Evolutionary conservation across 2,888 invertebrate genomes (phyloP), one percentile per base, ranked within the genome.

Genomic region (Craniophora ligustri): DNA sequence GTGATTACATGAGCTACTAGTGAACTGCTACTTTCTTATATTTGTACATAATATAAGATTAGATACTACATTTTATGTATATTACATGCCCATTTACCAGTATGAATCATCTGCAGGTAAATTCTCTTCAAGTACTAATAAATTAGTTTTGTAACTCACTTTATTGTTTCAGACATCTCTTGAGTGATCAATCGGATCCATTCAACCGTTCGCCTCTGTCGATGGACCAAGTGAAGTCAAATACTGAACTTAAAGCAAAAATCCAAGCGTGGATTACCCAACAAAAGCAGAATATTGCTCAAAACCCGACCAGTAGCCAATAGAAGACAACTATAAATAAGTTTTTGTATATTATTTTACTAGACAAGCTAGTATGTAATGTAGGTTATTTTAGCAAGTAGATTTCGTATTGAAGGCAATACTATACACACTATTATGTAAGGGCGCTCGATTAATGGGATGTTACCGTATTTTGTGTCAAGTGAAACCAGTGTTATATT

Each of bases 171-270:
- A 96, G 97, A 69, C 98, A 98, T 88, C 93, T 97, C 63, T 90
- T 96, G 56, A 98, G 98, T 82, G 99, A 99, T 88, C 99, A 99
- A 85, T 96, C 97, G 0, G 99, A 99, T 91, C 99, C 99, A 0
- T 99, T 99, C 87, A 99, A 98, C 91, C 95, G 99, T 28, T 96
- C 97, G 7, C 98, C 98, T 0, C 94, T 99, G 11, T 97, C 98
- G 0, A 98, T 99, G 98, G 98, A 98, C 80, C 97, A 97, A 95
- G 95, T 99, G 0, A 95, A 95, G 78, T 95, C 98, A 0, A 95
- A 98, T 83, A 94, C 90, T 0, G 96, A 97, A 63, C 94, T 99
- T 11, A 96, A 96, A 76, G 89, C 91, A n/a, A 95, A 95, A 84
- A 98, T 99, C 65, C 93, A 95, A 41, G 92, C 94, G 14, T 99